Evolutionary conservation across 2,888 invertebrate species (phyloP).

Genomic region (Drosophila sordidula): DNA sequence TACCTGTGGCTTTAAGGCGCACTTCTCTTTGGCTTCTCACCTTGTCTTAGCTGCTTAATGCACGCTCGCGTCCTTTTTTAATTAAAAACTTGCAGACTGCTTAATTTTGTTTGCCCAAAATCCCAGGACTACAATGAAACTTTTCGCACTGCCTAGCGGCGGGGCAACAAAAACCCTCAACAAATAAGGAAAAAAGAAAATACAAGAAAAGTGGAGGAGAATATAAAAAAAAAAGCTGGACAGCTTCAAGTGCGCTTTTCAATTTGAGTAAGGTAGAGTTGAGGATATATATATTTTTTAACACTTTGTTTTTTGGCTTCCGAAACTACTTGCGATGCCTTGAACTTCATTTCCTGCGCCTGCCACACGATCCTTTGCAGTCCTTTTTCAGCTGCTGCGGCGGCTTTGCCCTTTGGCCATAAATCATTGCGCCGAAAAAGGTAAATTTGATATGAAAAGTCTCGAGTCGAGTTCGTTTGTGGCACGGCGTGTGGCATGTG

Average conservation of each 20-base stretch:
- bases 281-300: constrained; percentile 50
- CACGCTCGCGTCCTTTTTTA: constrained; percentile 74
- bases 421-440: constrained; percentile 76
- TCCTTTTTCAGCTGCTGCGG: constrained; percentile 23
- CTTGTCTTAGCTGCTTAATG: constrained; percentile 65
- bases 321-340: constrained; percentile 79
- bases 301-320: constrained; percentile 67
- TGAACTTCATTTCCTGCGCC: constrained; percentile 78
- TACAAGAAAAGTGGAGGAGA: not conserved
- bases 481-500: constrained; percentile 6
- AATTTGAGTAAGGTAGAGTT: constrained; percentile 78
- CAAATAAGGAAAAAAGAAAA: constrained; percentile 24
- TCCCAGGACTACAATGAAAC: constrained; percentile 80
- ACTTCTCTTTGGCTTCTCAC: constrained; percentile 32
- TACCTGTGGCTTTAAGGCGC: constrained; percentile 22
- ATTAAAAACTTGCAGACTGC: constrained; percentile 81
- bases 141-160: constrained; percentile 64
- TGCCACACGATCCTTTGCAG: constrained; percentile 30
- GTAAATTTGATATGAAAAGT: constrained; percentile 67
- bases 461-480: constrained; percentile 12
- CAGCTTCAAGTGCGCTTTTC: constrained; percentile 78
- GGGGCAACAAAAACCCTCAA: constrained; percentile 16
- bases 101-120: constrained; percentile 81
- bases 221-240: constrained; percentile 43
- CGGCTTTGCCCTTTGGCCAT: constrained; percentile 67